Evolutionary conservation across 1,140 invertebrate genomes (phyloP), one percentile per base, ranked within the genome.

Genomic region (Lasaia peninsularis): DNA sequence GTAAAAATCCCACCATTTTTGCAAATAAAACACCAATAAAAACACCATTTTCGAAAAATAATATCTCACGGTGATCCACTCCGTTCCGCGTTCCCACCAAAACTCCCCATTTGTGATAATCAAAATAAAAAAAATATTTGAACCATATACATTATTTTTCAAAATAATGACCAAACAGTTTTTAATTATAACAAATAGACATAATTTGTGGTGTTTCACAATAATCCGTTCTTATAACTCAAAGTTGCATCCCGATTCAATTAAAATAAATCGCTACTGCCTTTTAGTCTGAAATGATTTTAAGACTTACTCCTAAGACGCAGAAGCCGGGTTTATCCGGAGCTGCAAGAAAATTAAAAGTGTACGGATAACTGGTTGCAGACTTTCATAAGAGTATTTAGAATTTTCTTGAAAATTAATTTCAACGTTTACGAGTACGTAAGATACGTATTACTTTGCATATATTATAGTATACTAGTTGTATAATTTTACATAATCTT

Each of bases 321-420:
- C 63, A 63, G 49, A 55, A 63, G 50, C 51, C 59, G 50, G 50
- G 59, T 48, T 65, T 65, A 67, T 61, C 63, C 58, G 56, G 55
- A 58, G 52, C 54, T 56, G 49, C 31, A 50, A 64, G 60, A 70
- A 60, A 70, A 70, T 70, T 70, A 67, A 65, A 70, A 67, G 60
- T 53, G 60, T 52, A 20, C 31, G 33, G 34, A 58, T 55, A 65
- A 40, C 57, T 59, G 51, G 18, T 54, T 57, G 52, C 37, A 55
- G 24, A 34, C 31, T 31, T 58, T 33, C 28, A 33, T 50, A 57
- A 57, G 32, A 57, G 18, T 48, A 57, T 62, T 62, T 53, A 44
- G 31, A 62, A 44, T 28, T 44, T 52, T 63, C 37, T 58, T 62
- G 35, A 54, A 58, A 40, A 40, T 49, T 54, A 28, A 58, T 58